Evolutionary conservation across 2,888 invertebrate genomes (phyloP).

Genomic region (Archips xylosteana): DNA sequence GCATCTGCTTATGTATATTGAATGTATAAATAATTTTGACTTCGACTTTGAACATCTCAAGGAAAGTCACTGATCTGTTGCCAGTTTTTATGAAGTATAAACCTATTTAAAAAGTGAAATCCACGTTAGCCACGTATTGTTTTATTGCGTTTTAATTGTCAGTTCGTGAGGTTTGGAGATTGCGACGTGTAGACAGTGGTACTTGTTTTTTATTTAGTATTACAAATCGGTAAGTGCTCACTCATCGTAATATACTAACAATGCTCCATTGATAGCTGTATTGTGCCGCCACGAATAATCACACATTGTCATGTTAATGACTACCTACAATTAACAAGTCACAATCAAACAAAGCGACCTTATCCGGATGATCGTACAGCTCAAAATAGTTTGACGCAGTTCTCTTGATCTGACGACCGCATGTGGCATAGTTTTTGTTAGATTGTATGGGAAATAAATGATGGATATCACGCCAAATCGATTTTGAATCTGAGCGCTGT

Average conservation of each 20-base stretch:
- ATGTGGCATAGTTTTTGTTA: constrained; percentile 21
- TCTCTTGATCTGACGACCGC: not conserved
- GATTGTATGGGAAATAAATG: constrained; percentile 25
- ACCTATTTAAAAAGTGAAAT: not conserved
- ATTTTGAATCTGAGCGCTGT: not conserved
- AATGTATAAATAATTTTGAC: no score
- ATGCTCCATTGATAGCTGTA: constrained; percentile 31
- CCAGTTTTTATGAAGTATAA: no score
- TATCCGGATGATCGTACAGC: constrained; percentile 15
- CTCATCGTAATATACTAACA: constrained; percentile 24
- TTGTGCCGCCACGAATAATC: constrained; percentile 20
- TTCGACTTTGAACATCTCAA: no score
- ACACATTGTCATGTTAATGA: constrained; percentile 32
- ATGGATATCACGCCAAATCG: not conserved
- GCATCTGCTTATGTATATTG: no score
- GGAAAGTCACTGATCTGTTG: no score
- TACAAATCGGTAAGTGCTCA: constrained; percentile 11
- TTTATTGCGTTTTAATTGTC: constrained; percentile 9
- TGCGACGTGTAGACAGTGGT: not conserved
- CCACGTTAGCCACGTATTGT: not conserved
- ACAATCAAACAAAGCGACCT: constrained; percentile 12
- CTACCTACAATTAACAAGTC: constrained; percentile 10
- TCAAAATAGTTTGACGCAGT: constrained; percentile 22
- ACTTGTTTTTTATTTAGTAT: constrained; percentile 11
- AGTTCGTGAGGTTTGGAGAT: not conserved